Evolutionary conservation across 2,797 vertebrate species (phyloP).

Genomic region (Jordanella pulchra): DNA sequence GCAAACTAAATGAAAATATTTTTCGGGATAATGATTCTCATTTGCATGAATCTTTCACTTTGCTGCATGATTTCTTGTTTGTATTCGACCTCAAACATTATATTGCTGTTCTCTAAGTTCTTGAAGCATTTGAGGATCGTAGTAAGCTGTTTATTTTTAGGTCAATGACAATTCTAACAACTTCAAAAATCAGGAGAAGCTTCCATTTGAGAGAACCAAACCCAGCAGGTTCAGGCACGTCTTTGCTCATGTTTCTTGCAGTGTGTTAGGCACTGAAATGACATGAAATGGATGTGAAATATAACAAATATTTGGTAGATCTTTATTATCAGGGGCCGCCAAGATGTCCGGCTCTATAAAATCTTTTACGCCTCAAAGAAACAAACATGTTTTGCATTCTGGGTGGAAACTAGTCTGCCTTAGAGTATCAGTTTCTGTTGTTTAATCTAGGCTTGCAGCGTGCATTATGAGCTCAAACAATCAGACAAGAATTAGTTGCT

Average conservation of each 20-base stretch:
- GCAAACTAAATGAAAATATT: too few species aligned
- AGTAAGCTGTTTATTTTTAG: neutral
- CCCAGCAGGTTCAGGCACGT: neutral
- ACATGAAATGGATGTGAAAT: neutral
- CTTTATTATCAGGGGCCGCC: neutral
- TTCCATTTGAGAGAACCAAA: neutral
- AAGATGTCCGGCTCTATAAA: neutral
- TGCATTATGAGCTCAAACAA: neutral
- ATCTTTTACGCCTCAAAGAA: neutral
- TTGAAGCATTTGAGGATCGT: neutral
- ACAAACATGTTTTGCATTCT: neutral
- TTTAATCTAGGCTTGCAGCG: constrained; percentile 1
- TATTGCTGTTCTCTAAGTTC: neutral
- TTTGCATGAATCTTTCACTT: neutral
- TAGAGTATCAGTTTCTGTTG: neutral
- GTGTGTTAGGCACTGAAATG: neutral
- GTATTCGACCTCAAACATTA: neutral
- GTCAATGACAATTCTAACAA: neutral
- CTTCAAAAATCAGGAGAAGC: neutral
- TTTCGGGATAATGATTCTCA: neutral
- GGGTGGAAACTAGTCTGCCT: neutral
- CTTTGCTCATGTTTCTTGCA: neutral
- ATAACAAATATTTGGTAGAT: neutral
- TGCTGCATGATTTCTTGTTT: neutral
- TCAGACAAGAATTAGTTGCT: neutral